Base-by-base conservation (phyloP, 2,113 vertebrate species). In the Tichodroma muraria region DNA sequence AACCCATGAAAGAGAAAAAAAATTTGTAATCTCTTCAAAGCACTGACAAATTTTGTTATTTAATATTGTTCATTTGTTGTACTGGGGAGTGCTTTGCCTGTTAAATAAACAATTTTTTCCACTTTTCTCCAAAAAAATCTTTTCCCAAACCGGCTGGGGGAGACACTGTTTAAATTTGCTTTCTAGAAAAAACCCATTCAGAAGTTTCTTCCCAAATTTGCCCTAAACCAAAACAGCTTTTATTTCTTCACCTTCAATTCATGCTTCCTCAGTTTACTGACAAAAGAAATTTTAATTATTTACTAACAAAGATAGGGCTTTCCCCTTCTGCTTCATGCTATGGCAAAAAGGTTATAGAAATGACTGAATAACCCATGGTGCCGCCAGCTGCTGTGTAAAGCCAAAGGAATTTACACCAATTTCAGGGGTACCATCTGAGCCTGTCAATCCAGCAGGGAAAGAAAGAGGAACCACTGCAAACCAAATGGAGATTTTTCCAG, bases 221-320 rank as follows among this genome's bases (percentile, higher is more conserved):
- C n/a, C n/a, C n/a, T n/a, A n/a, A n/a, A n/a, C n/a, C n/a, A 13
- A 2, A 3, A 0, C 35, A 2, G 9, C 4, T 86, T 80, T 37
- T 37, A 64, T 76, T 80, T 77, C 22, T 77, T 65, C 18, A 15
- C 19, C 37, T 57, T 85, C 57, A 69, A 28, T 65, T 73, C 10
- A 13, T 16, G 8, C 40, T 89, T 79, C 40, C 44, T 68, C 60
- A 25, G 31, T 52, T 85, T 71, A 47, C 37, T 37, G 59, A 57
- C 56, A 73, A 53, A 90, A 80, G 5, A 60, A 53, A n/a, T 15
- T 35, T 44, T 65, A 76, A 65, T 66, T 83, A 65, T 73, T 78
- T 61, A n/a, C 47, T 38, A 24, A 70, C n/a, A n/a, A 70, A 78
- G 50, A 35, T 6, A 65, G 25, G 45, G 28, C 11, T 77, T 73